phyloP scores from a whole-genome alignment of 2,888 invertebrate species.

The Athalia rosae region DNA sequence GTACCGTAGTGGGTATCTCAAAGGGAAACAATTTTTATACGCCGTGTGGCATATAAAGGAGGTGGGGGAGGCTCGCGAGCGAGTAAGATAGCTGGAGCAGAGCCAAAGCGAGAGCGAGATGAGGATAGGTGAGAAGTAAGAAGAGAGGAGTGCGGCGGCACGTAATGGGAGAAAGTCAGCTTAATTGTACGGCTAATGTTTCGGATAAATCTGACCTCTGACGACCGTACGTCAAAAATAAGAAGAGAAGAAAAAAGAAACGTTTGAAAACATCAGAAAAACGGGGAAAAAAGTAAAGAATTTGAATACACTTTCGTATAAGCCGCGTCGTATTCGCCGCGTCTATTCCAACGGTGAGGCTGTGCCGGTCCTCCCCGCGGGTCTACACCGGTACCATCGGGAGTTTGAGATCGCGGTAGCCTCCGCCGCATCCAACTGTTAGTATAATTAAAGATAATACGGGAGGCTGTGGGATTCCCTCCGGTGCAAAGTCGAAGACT shows the following conservation, averaged over 20 bases:
- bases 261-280: slow-evolving; percentile 22
- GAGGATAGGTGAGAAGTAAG: slow-evolving; percentile 11
- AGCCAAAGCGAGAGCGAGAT: slow-evolving; percentile 1
- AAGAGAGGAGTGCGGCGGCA: background rate
- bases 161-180: slow-evolving; percentile 47
- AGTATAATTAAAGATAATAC: slow-evolving; percentile 36
- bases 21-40: slow-evolving; percentile 36
- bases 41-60: slow-evolving; percentile 7
- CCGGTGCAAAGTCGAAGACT: slow-evolving; percentile 20
- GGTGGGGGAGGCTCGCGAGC: background rate
- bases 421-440: slow-evolving; percentile 15
- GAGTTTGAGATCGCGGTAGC: slow-evolving; percentile 35
- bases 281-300: slow-evolving; percentile 30
- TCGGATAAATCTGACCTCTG: slow-evolving; percentile 45
- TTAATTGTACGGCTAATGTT: slow-evolving; percentile 47
- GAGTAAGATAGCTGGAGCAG: background rate
- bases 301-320: slow-evolving; percentile 24
- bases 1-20: slow-evolving; percentile 21
- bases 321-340: background rate
- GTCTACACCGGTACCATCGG: slow-evolving; percentile 11
- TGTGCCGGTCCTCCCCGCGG: background rate
- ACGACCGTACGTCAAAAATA: slow-evolving; percentile 39
- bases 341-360: slow-evolving; percentile 12
- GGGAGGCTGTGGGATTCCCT: slow-evolving; percentile 26
- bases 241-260: slow-evolving; percentile 21